Conservation (phyloP, 2,797 vertebrate genomes). For the Gymnothorax javanicus region DNA sequence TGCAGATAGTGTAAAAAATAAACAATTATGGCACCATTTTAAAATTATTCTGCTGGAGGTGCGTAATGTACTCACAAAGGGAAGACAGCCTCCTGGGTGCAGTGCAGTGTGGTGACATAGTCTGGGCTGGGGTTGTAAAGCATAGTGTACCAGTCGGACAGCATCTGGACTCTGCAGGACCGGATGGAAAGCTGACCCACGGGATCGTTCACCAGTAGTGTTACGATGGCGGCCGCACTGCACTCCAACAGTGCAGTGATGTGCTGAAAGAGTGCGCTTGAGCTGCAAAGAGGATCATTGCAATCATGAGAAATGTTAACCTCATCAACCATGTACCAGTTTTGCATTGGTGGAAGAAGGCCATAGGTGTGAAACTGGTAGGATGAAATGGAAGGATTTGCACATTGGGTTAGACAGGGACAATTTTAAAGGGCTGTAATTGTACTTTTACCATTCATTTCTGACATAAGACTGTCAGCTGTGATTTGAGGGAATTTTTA, state of each 20-base stretch:
- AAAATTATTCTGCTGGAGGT: conserved; percentile 9
- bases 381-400: neutral
- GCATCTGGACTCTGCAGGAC: conserved; percentile 90
- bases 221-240: conserved; percentile 77
- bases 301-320: neutral
- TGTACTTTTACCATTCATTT: too few relatives aligned
- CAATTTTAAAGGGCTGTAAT: too few relatives aligned
- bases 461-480: too few relatives aligned
- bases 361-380: neutral
- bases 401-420: too few relatives aligned
- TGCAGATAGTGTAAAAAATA: too few relatives aligned
- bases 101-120: conserved; percentile 92
- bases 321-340: neutral
- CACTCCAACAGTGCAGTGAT: conserved; percentile 88
- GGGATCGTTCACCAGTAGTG: conserved; percentile 87
- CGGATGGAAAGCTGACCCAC: conserved; percentile 79
- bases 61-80: conserved; percentile 80
- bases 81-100: conserved; percentile 96
- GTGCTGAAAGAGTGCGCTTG: conserved; percentile 91
- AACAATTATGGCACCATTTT: neutral
- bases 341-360: neutral
- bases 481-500: too few relatives aligned
- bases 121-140: conserved; percentile 97
- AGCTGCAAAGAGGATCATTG: conserved; percentile 65
- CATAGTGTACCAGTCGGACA: conserved; percentile 99